Evolutionary conservation across 1,140 invertebrate species (phyloP).

Genomic region (Cepaea nemoralis): DNA sequence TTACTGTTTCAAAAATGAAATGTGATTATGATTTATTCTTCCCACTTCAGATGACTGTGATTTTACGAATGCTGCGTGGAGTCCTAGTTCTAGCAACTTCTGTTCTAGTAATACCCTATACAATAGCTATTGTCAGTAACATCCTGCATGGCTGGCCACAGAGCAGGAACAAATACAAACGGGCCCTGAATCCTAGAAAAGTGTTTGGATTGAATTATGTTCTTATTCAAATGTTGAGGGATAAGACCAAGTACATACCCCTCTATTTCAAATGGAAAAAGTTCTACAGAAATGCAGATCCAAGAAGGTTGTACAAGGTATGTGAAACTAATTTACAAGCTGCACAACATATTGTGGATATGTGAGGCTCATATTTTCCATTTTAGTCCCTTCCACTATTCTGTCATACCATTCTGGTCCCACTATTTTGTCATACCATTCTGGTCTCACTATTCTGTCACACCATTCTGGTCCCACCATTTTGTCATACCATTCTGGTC

Average conservation of each 20-base stretch:
- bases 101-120: constrained; percentile 64
- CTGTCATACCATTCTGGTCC: no score
- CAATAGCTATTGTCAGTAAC: constrained; percentile 61
- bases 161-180: constrained; percentile 48
- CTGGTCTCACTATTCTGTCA: no score
- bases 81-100: constrained; percentile 50
- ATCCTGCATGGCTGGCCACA: constrained; percentile 66
- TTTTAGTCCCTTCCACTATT: no score
- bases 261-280: constrained; percentile 61
- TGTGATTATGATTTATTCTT: no score
- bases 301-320: constrained; percentile 63
- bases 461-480: no score
- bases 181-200: constrained; percentile 66
- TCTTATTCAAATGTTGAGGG: constrained; percentile 58
- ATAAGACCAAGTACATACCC: constrained; percentile 54
- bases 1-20: no score
- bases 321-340: no score
- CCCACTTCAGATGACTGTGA: constrained; percentile 45
- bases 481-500: no score
- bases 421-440: no score
- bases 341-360: no score
- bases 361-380: no score
- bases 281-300: constrained; percentile 60
- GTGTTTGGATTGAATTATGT: constrained; percentile 66
- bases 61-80: constrained; percentile 41